Conservation (phyloP, 92 coral and sea anemone species). For the Phymanthus crucifer region DNA sequence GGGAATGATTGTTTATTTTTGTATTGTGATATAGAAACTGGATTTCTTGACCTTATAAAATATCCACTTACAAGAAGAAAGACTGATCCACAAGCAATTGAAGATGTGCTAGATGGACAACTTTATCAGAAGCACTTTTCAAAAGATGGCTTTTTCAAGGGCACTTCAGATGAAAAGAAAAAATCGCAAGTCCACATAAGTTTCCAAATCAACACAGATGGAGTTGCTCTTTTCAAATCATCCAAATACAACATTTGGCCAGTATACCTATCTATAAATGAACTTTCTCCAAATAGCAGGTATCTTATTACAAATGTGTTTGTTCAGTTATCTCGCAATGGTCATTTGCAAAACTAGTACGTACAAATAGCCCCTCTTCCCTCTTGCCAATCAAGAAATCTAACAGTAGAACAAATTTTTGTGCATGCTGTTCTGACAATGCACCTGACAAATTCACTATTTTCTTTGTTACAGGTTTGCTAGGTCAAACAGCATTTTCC, state of each 20-base stretch:
- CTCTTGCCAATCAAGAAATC: not conserved
- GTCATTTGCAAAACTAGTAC: not conserved
- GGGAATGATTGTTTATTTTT: not conserved
- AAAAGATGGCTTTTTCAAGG: slow-evolving; percentile 35
- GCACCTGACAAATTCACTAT: slow-evolving; percentile 1
- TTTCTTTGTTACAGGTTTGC: slow-evolving; percentile 27
- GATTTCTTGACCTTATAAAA: slow-evolving; percentile 37
- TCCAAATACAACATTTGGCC: slow-evolving; percentile 53
- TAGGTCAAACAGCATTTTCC: slow-evolving; percentile 42
- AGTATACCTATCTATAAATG: slow-evolving; percentile 39
- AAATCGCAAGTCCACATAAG: slow-evolving; percentile 30
- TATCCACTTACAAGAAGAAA: slow-evolving; percentile 35
- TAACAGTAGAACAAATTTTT: too few relatives aligned
- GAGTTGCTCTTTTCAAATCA: slow-evolving; percentile 35
- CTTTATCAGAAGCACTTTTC: slow-evolving; percentile 49
- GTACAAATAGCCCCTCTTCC: not conserved
- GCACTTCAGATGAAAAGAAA: slow-evolving; percentile 33
- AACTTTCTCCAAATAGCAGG: slow-evolving; percentile 52
- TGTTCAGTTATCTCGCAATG: not conserved
- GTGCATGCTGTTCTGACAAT: not conserved
- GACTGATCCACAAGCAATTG: slow-evolving; percentile 26
- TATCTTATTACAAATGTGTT: not conserved
- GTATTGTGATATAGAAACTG: slow-evolving; percentile 10
- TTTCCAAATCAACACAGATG: slow-evolving; percentile 44
- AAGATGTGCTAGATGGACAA: slow-evolving; percentile 42